Evolutionary conservation across 2,888 invertebrate genomes (phyloP).

Genomic region (Drosophila parthenogenetica): DNA sequence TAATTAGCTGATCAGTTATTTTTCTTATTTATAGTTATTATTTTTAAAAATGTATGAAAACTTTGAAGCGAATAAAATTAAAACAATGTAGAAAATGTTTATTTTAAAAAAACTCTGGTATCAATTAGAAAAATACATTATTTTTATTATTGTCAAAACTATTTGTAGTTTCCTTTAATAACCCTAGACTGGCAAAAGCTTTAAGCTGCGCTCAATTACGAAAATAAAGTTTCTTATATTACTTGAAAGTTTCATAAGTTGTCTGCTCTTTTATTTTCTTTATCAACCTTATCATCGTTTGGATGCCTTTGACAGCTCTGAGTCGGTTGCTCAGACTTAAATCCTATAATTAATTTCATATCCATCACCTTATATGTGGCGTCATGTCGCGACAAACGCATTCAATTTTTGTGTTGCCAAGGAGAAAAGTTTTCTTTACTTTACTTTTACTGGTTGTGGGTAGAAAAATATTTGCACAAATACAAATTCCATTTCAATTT

Average conservation of each 20-base stretch:
- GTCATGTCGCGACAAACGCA: slow-evolving; percentile 16
- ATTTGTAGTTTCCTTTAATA: too few relatives aligned
- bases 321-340: background rate
- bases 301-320: background rate
- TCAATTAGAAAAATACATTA: too few relatives aligned
- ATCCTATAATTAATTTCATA: slow-evolving; percentile 20
- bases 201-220: background rate
- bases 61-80: background rate
- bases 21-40: background rate
- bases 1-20: slow-evolving; percentile 18
- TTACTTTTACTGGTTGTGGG: slow-evolving; percentile 17
- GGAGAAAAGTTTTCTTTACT: slow-evolving; percentile 36
- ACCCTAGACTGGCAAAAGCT: background rate
- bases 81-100: too few relatives aligned
- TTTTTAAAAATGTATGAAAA: background rate
- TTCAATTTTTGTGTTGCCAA: slow-evolving; percentile 13
- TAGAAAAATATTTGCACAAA: slow-evolving; percentile 66
- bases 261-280: background rate
- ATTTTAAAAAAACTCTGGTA: background rate
- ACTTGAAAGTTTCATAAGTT: background rate
- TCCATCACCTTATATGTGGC: slow-evolving; percentile 23
- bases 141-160: too few relatives aligned
- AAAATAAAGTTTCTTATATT: too few relatives aligned
- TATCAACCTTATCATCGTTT: background rate
- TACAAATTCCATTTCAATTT: slow-evolving; percentile 74